phyloP scores from a whole-genome alignment of 2,797 vertebrate species.

The Xerus rutilus region DNA sequence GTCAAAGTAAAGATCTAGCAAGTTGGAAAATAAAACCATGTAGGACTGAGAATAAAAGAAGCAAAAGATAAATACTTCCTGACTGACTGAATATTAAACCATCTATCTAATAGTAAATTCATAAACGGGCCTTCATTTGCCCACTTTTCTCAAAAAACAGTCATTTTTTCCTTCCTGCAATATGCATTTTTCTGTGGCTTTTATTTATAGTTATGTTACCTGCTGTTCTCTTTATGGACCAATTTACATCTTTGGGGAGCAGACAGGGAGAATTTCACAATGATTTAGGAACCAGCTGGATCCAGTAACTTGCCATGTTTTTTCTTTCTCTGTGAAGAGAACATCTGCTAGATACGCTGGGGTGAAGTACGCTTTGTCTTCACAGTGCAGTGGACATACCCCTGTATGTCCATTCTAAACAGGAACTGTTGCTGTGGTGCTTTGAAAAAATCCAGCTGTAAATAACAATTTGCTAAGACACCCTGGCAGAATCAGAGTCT shows the following conservation, averaged over 20 bases:
- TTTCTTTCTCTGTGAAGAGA: constrained; percentile 26
- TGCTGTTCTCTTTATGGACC: constrained; percentile 66
- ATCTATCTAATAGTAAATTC: not conserved
- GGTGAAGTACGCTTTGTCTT: constrained; percentile 28
- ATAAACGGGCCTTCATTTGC: constrained; percentile 28
- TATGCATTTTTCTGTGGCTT: not conserved
- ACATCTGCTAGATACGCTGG: constrained; percentile 32
- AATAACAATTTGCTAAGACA: constrained; percentile 38
- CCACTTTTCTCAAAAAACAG: not conserved
- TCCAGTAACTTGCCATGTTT: constrained; percentile 26
- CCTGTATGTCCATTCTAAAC: constrained; percentile 15
- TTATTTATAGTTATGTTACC: constrained; percentile 68
- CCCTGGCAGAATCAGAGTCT: not conserved
- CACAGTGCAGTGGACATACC: not conserved
- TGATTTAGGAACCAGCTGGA: constrained; percentile 77
- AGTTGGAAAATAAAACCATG: not conserved
- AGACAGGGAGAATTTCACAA: constrained; percentile 66
- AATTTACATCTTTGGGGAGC: constrained; percentile 67
- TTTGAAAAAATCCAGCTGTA: not conserved
- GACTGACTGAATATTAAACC: not conserved
- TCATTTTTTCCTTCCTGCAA: not conserved
- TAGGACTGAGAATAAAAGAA: not conserved
- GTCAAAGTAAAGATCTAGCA: not conserved
- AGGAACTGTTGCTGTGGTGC: not conserved
- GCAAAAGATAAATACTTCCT: not conserved